phyloP scores from a whole-genome alignment of 92 coral and sea anemone species.

The Scolanthus callimorphus region DNA sequence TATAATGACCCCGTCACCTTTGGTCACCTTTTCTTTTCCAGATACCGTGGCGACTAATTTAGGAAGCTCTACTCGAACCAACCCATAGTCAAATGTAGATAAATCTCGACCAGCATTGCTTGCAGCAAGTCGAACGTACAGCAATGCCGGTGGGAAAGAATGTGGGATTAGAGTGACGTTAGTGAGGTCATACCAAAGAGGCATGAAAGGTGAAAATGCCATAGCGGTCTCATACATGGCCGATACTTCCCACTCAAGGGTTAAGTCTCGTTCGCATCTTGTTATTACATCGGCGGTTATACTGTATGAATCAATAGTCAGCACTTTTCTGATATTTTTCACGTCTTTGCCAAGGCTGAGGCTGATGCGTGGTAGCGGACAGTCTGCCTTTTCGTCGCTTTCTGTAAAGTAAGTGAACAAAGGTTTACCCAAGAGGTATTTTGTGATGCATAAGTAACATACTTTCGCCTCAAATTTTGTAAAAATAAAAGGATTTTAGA shows the following conservation, averaged over 20 bases:
- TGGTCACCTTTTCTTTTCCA: constrained; percentile 26
- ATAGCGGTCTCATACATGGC: constrained; percentile 11
- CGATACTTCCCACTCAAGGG: constrained; percentile 16
- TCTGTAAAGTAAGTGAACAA: too few relatives aligned
- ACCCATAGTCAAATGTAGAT: constrained; percentile 49
- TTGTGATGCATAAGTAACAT: too few relatives aligned
- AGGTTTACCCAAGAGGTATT: too few relatives aligned
- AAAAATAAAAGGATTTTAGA: too few relatives aligned
- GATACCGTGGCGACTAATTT: constrained; percentile 21
- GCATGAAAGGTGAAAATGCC: constrained; percentile 10
- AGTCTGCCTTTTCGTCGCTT: constrained; percentile 37
- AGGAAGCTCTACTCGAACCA: constrained; percentile 37
- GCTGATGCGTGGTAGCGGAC: constrained; percentile 35
- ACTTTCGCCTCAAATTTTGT: too few relatives aligned
- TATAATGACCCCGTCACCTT: constrained; percentile 34
- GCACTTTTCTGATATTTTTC: constrained; percentile 15
- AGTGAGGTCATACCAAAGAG: constrained; percentile 14
- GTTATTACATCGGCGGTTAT: constrained; percentile 6
- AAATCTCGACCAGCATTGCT: constrained; percentile 31
- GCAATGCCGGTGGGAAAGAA: constrained; percentile 17
- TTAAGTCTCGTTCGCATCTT: constrained; percentile 12
- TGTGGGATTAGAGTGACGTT: constrained; percentile 3
- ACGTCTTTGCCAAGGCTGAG: constrained; percentile 30
- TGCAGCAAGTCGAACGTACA: constrained; percentile 27
- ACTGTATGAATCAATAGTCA: constrained; percentile 16